Percentiles rank a stretch among this genome's conserved stretches.
Conservation (phyloP, 2,113 vertebrate species). For the Tupaia tana region DNA sequence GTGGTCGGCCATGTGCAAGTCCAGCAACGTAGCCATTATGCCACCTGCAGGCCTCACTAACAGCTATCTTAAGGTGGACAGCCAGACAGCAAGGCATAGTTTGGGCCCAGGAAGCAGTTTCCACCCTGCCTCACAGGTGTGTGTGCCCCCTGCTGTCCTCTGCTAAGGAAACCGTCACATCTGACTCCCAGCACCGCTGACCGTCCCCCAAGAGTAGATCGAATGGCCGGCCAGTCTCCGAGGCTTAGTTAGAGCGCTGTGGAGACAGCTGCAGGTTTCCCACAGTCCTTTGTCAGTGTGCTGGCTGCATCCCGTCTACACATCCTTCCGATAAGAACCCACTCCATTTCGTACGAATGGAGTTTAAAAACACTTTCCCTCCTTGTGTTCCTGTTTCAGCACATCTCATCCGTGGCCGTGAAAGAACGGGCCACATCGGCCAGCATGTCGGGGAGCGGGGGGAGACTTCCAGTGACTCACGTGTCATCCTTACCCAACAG, state of each 20-base stretch:
- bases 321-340: not conserved
- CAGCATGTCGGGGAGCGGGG: not conserved
- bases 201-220: constrained; percentile 50
- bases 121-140: constrained; percentile 63
- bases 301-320: not conserved
- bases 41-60: accelerated
- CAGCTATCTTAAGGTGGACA: constrained; percentile 16
- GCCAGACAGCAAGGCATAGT: not conserved
- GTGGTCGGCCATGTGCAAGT: too few relatives aligned
- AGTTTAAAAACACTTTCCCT: not conserved
- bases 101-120: constrained; percentile 38
- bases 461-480: not conserved
- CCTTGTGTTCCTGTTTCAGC: not conserved
- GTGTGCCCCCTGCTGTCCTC: not conserved
- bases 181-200: constrained; percentile 29
- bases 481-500: not conserved
- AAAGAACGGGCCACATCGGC: not conserved
- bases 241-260: constrained; percentile 39
- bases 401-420: not conserved
- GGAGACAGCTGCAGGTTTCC: constrained; percentile 53
- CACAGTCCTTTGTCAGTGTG: not conserved
- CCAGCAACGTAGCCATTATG: too few relatives aligned
- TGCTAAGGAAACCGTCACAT: not conserved
- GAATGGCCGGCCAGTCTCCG: constrained; percentile 60
- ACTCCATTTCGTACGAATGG: not conserved